phyloP scores from a whole-genome alignment of 2,888 invertebrate genomes.

The Cephus spinipes region DNA sequence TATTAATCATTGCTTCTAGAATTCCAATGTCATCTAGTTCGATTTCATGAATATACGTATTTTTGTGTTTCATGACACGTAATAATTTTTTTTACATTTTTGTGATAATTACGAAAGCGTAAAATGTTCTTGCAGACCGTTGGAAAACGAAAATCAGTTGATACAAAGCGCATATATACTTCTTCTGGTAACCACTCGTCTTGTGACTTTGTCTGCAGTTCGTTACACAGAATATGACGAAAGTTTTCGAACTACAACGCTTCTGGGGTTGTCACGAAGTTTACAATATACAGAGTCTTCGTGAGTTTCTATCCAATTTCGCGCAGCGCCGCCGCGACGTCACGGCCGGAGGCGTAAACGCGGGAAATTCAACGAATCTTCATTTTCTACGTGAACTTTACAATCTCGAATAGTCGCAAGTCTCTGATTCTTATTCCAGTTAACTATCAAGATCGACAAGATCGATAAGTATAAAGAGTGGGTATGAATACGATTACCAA shows the following conservation, averaged over 20 bases:
- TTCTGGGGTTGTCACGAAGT: conserved; percentile 46
- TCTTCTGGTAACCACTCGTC: not conserved
- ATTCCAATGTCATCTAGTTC: not conserved
- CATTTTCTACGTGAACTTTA: not conserved
- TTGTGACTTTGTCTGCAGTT: not conserved
- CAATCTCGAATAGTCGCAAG: not conserved
- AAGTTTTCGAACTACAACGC: conserved; percentile 43
- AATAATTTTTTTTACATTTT: not conserved
- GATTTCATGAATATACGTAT: not conserved
- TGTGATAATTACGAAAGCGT: not conserved
- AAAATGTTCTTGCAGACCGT: not conserved
- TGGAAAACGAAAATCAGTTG: not conserved
- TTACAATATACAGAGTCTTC: conserved; percentile 39
- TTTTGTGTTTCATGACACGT: not conserved
- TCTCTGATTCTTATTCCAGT: not conserved
- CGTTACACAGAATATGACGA: conserved; percentile 40
- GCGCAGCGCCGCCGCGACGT: conserved; percentile 27
- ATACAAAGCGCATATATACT: not conserved
- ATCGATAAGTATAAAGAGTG: not conserved
- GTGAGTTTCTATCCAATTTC: conserved; percentile 47
- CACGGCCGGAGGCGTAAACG: conserved; percentile 21
- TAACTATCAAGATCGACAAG: not conserved
- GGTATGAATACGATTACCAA: not conserved
- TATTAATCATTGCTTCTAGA: not conserved
- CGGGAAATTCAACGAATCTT: not conserved